A percentile compares a stretch with the other conserved stretches of the same genome.
These are phyloP conservation scores for Sebastiscus tertius DNA, from an alignment of 2,797 vertebrate genomes.

Conservation along the genomic window DNA sequence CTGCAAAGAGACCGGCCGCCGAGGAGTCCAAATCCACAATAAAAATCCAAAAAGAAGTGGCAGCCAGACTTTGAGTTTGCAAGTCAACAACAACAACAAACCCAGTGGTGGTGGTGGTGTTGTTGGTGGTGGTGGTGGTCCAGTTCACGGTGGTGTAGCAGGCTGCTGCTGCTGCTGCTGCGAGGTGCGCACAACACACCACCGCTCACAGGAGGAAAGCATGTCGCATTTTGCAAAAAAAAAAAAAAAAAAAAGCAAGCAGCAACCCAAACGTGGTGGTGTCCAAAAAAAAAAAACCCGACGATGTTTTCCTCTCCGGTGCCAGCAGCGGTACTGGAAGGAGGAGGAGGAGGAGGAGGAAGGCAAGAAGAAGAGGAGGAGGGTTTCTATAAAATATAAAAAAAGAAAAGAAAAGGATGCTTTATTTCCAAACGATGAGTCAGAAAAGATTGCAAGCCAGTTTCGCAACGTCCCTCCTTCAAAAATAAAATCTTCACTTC, in stretches of 20 bases:
- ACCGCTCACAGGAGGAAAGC: slow-evolving; percentile 66
- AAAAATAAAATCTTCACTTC: slow-evolving; percentile 69
- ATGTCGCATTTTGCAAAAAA: slow-evolving; percentile 77
- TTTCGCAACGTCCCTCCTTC: slow-evolving; percentile 80
- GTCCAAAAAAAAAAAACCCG: slow-evolving; percentile 53
- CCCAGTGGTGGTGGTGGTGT: slow-evolving; percentile 21
- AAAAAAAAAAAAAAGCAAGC: neutral
- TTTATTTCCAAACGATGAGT: slow-evolving; percentile 80
- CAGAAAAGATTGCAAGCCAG: slow-evolving; percentile 77
- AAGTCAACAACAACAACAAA: slow-evolving; percentile 34
- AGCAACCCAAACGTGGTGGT: slow-evolving; percentile 55
- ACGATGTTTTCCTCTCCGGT: slow-evolving; percentile 57
- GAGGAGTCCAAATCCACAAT: slow-evolving; percentile 39
- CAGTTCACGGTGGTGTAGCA: slow-evolving; percentile 38
- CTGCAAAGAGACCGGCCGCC: slow-evolving; percentile 37
- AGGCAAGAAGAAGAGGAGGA: neutral
- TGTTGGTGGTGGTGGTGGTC: slow-evolving; percentile 25
- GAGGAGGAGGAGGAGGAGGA: neutral
- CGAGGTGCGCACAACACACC: slow-evolving; percentile 62
- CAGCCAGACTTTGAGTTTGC: slow-evolving; percentile 29
- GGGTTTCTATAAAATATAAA: neutral
- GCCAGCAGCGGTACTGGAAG: slow-evolving; percentile 24
- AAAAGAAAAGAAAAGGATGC: slow-evolving; percentile 36
- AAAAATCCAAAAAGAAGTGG: slow-evolving; percentile 57
- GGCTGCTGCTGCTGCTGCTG: slow-evolving; percentile 13